Conservation (phyloP, 2,888 invertebrate species). For the Euplagia quadripunctaria region DNA sequence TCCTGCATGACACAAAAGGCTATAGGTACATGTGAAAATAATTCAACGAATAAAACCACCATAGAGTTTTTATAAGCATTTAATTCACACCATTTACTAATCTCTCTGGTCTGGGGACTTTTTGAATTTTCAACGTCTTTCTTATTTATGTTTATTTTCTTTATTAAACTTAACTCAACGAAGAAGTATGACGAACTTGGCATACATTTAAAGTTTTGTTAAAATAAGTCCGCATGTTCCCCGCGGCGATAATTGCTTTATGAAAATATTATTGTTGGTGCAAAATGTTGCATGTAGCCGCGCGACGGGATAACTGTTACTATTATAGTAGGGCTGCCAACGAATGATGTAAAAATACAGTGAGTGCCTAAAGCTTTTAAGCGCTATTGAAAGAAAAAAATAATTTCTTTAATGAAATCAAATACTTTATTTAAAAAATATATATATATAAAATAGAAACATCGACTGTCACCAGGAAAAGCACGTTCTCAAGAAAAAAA, state of each 20-base stretch:
- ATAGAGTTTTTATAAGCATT: too few relatives aligned
- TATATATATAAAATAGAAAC: too few relatives aligned
- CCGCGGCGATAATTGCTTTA: slow-evolving; percentile 27
- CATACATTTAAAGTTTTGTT: neutral
- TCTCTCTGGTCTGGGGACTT: neutral
- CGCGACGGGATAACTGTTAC: slow-evolving; percentile 11
- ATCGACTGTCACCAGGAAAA: too few relatives aligned
- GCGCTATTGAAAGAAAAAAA: too few relatives aligned
- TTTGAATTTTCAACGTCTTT: neutral
- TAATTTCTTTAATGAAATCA: too few relatives aligned
- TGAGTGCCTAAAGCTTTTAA: too few relatives aligned
- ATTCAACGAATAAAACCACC: too few relatives aligned
- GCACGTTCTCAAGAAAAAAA: too few relatives aligned
- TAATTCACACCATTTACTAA: neutral
- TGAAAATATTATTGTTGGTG: slow-evolving; percentile 23
- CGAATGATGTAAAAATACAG: neutral
- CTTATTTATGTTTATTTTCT: slow-evolving; percentile 1
- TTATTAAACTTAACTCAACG: neutral
- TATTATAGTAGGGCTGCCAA: slow-evolving; percentile 15
- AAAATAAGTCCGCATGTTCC: slow-evolving; percentile 9
- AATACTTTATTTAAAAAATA: too few relatives aligned
- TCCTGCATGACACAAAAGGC: too few relatives aligned
- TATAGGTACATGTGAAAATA: too few relatives aligned
- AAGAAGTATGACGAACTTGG: neutral
- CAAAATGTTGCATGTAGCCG: slow-evolving; percentile 10